Conservation (phyloP, 1,140 invertebrate genomes). For the Drosophila melanica region DNA sequence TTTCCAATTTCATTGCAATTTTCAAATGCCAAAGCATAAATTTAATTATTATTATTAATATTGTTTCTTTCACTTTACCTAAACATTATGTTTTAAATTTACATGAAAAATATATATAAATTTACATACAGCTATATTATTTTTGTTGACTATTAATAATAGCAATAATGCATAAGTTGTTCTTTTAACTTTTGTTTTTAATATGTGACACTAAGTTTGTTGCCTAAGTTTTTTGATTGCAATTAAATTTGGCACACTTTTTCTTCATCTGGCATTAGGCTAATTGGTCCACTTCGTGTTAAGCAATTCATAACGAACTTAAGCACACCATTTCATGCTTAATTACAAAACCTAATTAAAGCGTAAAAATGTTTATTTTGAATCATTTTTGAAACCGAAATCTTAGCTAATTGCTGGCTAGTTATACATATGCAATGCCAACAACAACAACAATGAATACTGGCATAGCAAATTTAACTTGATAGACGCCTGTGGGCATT, state of each 20-base stretch:
- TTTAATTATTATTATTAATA: too few species aligned
- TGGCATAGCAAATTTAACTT: conserved; percentile 31
- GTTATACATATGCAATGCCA: conserved; percentile 46
- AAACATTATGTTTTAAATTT: too few species aligned
- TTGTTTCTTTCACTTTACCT: too few species aligned
- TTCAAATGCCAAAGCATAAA: conserved; percentile 3
- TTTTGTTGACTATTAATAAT: too few species aligned
- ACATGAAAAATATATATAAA: too few species aligned
- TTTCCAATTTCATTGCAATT: conserved; percentile 14
- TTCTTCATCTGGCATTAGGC: conserved; percentile 10
- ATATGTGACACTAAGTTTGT: conserved; percentile 34
- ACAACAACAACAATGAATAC: conserved; percentile 15
- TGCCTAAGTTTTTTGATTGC: conserved; percentile 50
- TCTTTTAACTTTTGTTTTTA: neutral
- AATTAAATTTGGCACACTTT: conserved; percentile 7
- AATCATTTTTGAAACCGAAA: conserved; percentile 59
- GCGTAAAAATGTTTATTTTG: conserved; percentile 61
- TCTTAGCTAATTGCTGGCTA: conserved; percentile 55
- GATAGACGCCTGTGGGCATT: conserved; percentile 52
- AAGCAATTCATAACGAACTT: conserved; percentile 31
- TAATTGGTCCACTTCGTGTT: conserved; percentile 36
- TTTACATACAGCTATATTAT: too few species aligned
- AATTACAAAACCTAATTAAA: conserved; percentile 68
- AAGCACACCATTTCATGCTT: conserved; percentile 40
- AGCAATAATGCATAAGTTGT: neutral